A percentile compares a stretch with the other conserved stretches of the same genome.
Conservation (phyloP, 2,797 vertebrate species). For the Eospalax fontanierii region DNA sequence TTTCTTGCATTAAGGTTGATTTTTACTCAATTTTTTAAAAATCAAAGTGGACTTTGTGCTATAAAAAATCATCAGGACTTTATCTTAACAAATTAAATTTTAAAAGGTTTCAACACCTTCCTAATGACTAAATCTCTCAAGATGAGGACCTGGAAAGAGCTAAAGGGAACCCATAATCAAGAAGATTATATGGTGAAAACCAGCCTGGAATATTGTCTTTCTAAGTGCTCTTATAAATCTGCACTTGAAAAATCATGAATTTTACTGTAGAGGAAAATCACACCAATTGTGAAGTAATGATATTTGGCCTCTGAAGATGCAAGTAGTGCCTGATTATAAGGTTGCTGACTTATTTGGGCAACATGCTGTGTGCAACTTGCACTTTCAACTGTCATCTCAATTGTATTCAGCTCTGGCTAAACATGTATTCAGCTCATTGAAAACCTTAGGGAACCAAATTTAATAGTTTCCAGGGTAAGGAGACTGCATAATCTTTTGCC, state of each 20-base stretch:
- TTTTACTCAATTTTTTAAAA: conserved; percentile 50
- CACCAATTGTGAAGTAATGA: conserved; percentile 65
- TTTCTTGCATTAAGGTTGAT: background rate
- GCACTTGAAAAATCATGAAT: conserved; percentile 72
- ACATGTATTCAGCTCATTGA: conserved; percentile 65
- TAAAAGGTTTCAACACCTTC: conserved; percentile 5
- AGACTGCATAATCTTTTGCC: background rate
- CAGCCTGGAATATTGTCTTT: conserved; percentile 59
- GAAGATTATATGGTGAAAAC: conserved; percentile 73
- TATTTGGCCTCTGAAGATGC: conserved; percentile 76
- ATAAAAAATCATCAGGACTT: conserved; percentile 41
- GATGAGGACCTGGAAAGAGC: background rate
- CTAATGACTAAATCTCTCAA: conserved; percentile 70
- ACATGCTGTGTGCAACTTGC: conserved; percentile 59
- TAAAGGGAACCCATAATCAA: conserved; percentile 67
- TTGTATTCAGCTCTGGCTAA: conserved; percentile 29
- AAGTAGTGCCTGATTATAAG: conserved; percentile 73
- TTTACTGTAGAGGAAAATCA: conserved; percentile 81
- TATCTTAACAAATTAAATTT: conserved; percentile 13
- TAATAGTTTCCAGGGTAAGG: background rate
- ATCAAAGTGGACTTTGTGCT: background rate
- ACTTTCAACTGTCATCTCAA: conserved; percentile 80
- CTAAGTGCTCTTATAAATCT: conserved; percentile 28
- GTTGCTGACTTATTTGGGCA: conserved; percentile 72
- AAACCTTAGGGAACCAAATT: conserved; percentile 69